These are phyloP conservation scores for Hapalemur alaotrensis DNA, from an alignment of 2,797 vertebrate species.

Conservation along the genomic window DNA sequence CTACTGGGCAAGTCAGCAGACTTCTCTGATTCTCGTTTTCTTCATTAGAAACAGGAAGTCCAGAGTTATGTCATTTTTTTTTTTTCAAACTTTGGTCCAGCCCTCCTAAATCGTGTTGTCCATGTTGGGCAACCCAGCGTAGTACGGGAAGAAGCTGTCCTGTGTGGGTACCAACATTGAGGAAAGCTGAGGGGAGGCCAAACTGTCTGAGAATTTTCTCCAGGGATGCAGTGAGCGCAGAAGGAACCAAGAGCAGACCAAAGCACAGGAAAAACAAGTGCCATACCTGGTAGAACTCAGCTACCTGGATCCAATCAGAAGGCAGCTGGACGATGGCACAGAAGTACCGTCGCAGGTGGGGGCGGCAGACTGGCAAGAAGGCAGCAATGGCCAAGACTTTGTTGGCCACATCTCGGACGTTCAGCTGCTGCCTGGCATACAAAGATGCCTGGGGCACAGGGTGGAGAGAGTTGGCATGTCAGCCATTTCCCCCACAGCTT, in stretches of 20 bases:
- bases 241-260: not conserved
- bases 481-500: not conserved
- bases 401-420: slow-evolving; percentile 91
- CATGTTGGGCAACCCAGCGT: not conserved
- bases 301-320: slow-evolving; percentile 93
- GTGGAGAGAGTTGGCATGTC: not conserved
- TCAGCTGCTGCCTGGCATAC: slow-evolving; percentile 92
- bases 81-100: not conserved
- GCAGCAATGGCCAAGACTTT: slow-evolving; percentile 90
- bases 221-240: not conserved
- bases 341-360: slow-evolving; percentile 91
- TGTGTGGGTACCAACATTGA: not conserved
- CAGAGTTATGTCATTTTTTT: not conserved
- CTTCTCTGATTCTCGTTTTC: not conserved
- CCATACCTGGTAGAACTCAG: slow-evolving; percentile 85
- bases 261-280: not conserved
- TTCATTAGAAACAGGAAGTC: not conserved
- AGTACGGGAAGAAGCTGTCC: not conserved
- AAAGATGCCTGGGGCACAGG: slow-evolving; percentile 87
- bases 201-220: not conserved
- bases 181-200: not conserved
- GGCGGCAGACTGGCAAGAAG: slow-evolving; percentile 84
- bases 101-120: not conserved
- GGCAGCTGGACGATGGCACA: slow-evolving; percentile 90
- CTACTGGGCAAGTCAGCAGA: not conserved